Percentiles rank a stretch among this genome's conserved stretches.
phyloP scores from a whole-genome alignment of 37 sponge, comb jelly and placozoan genomes.

The Mnemiopsis leidyi region DNA sequence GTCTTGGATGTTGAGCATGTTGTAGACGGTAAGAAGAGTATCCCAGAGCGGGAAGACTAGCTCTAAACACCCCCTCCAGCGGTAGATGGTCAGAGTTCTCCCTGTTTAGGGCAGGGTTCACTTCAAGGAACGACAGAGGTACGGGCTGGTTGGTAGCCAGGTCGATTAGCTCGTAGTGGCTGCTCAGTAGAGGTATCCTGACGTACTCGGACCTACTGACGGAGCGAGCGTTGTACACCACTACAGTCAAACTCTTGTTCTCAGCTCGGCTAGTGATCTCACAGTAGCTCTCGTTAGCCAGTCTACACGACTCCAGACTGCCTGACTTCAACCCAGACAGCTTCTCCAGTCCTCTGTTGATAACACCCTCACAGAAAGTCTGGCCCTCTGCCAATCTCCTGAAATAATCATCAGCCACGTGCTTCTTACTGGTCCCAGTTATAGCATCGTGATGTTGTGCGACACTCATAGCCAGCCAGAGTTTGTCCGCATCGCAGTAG shows the following conservation, averaged over 20 bases:
- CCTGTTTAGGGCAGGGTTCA: background rate
- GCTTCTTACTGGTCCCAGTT: slow-evolving; percentile 68
- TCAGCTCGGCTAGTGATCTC: background rate
- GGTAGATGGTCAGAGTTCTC: slow-evolving; percentile 11
- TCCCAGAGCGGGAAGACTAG: slow-evolving; percentile 72
- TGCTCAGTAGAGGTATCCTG: background rate
- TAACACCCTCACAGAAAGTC: slow-evolving; percentile 69
- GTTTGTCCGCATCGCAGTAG: slow-evolving; percentile 26
- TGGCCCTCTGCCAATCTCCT: slow-evolving; percentile 83
- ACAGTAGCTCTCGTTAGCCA: slow-evolving; percentile 39
- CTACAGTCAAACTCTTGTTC: background rate
- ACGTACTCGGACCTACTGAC: background rate
- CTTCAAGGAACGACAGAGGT: background rate
- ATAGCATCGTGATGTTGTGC: slow-evolving; percentile 98
- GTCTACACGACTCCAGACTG: slow-evolving; percentile 11
- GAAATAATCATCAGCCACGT: slow-evolving; percentile 95
- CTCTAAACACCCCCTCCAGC: slow-evolving; percentile 61
- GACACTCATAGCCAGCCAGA: slow-evolving; percentile 82
- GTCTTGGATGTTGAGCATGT: background rate
- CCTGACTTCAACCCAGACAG: background rate
- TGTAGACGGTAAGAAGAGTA: slow-evolving; percentile 66
- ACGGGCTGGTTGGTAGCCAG: background rate
- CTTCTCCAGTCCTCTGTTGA: slow-evolving; percentile 35
- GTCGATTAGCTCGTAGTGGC: background rate
- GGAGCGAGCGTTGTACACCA: slow-evolving; percentile 52